Conservation (phyloP, 92 coral and sea anemone species). For the Palythoa caribaeorum region DNA sequence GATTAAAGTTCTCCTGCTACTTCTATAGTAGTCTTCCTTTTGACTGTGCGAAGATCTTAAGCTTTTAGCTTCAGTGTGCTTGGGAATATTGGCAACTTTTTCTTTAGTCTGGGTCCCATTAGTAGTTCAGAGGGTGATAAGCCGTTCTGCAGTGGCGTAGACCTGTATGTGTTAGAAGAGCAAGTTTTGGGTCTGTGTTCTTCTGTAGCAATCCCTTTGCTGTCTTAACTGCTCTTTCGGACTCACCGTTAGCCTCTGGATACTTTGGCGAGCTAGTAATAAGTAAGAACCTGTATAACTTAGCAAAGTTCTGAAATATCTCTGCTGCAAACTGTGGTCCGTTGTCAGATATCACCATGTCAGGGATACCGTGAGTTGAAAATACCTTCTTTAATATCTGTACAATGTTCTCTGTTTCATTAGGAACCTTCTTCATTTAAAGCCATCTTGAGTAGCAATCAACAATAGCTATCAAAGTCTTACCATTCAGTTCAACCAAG, state of each 20-base stretch:
- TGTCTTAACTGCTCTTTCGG: neutral
- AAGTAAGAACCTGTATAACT: neutral
- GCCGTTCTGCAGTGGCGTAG: slow-evolving; percentile 16
- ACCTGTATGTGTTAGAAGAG: slow-evolving; percentile 17
- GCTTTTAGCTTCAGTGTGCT: neutral
- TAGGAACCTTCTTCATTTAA: no score
- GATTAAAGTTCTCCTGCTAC: neutral
- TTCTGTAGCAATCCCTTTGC: neutral
- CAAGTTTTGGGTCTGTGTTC: neutral
- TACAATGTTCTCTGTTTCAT: no score
- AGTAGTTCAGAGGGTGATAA: slow-evolving; percentile 26
- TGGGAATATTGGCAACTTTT: slow-evolving; percentile 3
- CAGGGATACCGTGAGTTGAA: neutral
- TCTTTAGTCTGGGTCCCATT: slow-evolving; percentile 14
- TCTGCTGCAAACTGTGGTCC: neutral
- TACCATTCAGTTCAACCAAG: neutral
- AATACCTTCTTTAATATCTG: neutral
- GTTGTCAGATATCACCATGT: neutral
- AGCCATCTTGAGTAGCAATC: no score
- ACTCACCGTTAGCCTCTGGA: neutral
- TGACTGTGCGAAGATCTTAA: neutral
- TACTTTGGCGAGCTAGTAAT: neutral
- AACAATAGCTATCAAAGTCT: neutral
- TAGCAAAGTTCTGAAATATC: neutral
- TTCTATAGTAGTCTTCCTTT: neutral